Base-by-base conservation (phyloP, 2,888 invertebrate genomes). In the Meandrusa payeni region DNA sequence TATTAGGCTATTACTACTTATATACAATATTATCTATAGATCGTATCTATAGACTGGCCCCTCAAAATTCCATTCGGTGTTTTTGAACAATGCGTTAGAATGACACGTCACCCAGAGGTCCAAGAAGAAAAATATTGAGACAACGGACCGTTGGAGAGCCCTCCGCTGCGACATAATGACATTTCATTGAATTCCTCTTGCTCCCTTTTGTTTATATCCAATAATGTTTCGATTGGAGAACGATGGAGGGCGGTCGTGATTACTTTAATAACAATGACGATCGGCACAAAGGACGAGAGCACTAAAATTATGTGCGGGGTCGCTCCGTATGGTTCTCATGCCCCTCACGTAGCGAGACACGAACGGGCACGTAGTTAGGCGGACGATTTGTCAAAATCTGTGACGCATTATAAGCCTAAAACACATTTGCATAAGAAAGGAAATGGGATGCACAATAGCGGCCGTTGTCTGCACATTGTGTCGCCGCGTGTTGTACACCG, bases 131-230 rank as follows among this genome's bases (percentile, higher is more conserved):
- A 87, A 87, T 85, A 87, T 86, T 86, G 85, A 83, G 85, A 85
- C 86, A 86, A 82, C 81, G 79, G 74, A 52, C 64, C 57, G 46
- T 61, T 68, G 68, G 71, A 83, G 85, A 66, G 76, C 79, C 59
- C 85, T 86, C 64, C 72, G 62, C 75, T 58, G 77, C 75, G 78
- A 82, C 86, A 85, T 85, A 86, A 86, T 86, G 77, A 86, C 79
- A 76, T 86, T 83, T 81, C 85, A 85, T 82, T 83, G 78, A 85
- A 86, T 86, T 80, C 81, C 75, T 76, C 72, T 80, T 77, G 76
- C 69, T 83, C 76, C 80, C 86, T 86, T 87, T 87, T 87, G 86
- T 87, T 86, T 87, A 83, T 82, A 81, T 78, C 81, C 85, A 77
- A 82, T 85, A 85, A 85, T 83, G 83, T 83, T 85, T 78, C 85